Conservation (phyloP, 2,113 vertebrate species). For the Caretta caretta region DNA sequence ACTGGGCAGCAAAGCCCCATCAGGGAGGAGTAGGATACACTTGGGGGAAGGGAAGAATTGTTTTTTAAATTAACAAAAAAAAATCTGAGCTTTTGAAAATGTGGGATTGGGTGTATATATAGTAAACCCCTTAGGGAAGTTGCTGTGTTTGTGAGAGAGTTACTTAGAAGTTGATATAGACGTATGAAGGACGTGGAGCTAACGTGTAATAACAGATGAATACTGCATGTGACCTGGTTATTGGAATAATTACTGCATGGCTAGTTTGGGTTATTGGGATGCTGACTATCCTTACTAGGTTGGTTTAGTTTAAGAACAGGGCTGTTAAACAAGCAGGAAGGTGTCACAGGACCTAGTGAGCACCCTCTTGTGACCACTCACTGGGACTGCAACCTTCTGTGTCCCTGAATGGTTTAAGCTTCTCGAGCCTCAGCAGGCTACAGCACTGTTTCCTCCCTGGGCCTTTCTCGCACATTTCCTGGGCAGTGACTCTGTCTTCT, state of each 20-base stretch:
- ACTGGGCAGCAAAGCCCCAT: neutral
- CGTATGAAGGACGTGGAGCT: neutral
- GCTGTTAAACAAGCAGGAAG: neutral
- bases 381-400: neutral
- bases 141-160: accelerated
- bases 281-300: neutral
- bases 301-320: neutral
- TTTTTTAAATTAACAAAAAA: neutral
- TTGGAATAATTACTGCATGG: neutral
- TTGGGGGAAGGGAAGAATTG: neutral
- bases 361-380: neutral
- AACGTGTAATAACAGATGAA: neutral
- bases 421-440: neutral
- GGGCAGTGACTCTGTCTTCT: neutral
- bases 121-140: neutral
- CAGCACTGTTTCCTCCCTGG: neutral
- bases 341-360: neutral
- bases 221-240: neutral
- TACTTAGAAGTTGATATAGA: neutral
- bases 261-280: neutral
- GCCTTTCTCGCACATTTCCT: neutral
- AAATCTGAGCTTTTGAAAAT: neutral
- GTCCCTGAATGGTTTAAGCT: neutral
- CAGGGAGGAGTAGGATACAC: neutral
- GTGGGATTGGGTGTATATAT: neutral